phyloP scores from a whole-genome alignment of 2,888 invertebrate genomes.

The Xanthia togata region DNA sequence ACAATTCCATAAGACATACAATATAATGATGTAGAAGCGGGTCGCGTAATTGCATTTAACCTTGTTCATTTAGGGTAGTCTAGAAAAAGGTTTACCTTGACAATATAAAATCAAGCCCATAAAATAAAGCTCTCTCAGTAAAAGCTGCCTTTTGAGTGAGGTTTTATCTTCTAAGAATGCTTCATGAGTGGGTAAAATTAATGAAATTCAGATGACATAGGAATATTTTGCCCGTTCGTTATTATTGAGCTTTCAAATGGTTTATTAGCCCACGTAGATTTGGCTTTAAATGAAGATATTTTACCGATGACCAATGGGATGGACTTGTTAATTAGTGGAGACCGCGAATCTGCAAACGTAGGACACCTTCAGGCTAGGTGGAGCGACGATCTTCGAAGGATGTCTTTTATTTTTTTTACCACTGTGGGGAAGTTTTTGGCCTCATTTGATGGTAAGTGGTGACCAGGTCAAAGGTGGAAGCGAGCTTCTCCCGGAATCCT shows the following conservation, averaged over 20 bases:
- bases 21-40: not conserved
- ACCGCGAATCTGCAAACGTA: not conserved
- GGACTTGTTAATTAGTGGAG: not conserved
- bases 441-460: no score
- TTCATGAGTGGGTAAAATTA: not conserved
- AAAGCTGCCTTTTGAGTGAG: not conserved
- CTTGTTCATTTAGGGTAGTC: not conserved
- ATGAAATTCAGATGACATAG: not conserved
- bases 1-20: not conserved
- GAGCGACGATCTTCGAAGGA: not conserved
- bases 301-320: not conserved
- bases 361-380: not conserved
- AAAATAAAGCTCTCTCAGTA: slow-evolving; percentile 5
- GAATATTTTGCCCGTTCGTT: not conserved
- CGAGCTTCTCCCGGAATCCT: no score
- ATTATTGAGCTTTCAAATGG: not conserved
- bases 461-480: no score
- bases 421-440: no score
- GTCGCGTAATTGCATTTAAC: not conserved
- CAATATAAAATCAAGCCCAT: not conserved
- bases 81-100: not conserved
- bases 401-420: not conserved
- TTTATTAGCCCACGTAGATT: not conserved
- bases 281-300: not conserved
- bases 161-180: not conserved